phyloP scores from a whole-genome alignment of 2,113 vertebrate species.

The Rhegmatorhina hoffmannsi region DNA sequence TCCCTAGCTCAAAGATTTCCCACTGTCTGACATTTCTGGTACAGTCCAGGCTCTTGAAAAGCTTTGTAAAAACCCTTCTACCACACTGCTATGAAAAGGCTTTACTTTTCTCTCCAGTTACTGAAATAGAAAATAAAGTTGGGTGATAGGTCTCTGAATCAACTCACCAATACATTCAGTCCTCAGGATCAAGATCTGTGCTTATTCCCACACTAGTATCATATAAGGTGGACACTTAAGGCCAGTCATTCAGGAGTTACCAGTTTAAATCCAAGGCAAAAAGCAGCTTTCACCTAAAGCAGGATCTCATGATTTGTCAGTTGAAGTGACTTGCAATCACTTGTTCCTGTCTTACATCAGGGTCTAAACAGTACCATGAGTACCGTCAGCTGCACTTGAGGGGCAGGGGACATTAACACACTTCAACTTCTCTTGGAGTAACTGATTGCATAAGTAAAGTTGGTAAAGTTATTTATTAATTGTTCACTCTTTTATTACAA shows the following conservation, averaged over 20 bases:
- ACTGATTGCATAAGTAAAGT: neutral
- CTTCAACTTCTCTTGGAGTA: neutral
- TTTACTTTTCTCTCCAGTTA: neutral
- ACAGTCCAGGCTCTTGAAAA: neutral
- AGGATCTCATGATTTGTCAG: neutral
- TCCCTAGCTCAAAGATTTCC: neutral
- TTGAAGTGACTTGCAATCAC: neutral
- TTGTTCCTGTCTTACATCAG: neutral
- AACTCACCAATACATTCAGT: neutral
- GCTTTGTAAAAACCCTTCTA: neutral
- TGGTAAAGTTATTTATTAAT: neutral
- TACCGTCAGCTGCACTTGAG: neutral
- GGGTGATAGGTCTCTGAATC: neutral
- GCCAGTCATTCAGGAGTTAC: neutral
- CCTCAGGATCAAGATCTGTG: neutral
- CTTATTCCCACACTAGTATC: neutral
- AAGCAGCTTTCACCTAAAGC: neutral
- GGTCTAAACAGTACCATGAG: neutral
- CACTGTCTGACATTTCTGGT: neutral
- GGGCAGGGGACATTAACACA: neutral
- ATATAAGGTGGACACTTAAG: neutral
- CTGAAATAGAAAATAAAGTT: neutral
- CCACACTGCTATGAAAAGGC: neutral
- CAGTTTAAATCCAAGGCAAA: neutral
- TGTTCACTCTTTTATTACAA: neutral